These are phyloP conservation scores for Conchocele bisecta DNA, from an alignment of 2,888 invertebrate genomes.

Conservation along the genomic window DNA sequence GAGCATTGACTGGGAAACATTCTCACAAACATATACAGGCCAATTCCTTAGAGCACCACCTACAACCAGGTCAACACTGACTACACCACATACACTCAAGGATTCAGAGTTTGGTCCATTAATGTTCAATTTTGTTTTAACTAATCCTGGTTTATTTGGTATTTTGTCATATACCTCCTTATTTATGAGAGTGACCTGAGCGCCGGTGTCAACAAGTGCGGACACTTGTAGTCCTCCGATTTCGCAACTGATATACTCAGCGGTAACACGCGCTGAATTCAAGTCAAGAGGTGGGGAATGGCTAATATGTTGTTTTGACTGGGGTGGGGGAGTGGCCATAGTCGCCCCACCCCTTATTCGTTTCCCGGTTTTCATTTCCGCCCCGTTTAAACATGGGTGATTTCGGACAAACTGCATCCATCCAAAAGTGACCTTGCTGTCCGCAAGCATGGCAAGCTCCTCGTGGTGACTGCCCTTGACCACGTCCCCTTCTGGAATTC, in stretches of 20 bases:
- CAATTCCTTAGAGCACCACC: too few species aligned
- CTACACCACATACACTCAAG: too few species aligned
- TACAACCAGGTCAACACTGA: too few species aligned
- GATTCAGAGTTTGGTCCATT: too few species aligned
- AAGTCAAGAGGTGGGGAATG: background rate
- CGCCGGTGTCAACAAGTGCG: background rate
- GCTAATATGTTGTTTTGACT: constrained; percentile 3
- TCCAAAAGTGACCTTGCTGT: constrained; percentile 3
- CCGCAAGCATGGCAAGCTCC: background rate
- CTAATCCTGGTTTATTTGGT: too few species aligned
- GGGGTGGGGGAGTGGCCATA: constrained; percentile 4
- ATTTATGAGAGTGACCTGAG: constrained; percentile 5
- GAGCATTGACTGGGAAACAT: constrained; percentile 1
- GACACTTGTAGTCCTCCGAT: background rate
- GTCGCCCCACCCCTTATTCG: background rate
- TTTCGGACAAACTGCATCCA: constrained; percentile 1
- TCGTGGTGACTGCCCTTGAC: background rate
- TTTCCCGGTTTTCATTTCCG: constrained; percentile 9
- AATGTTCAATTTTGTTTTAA: too few species aligned
- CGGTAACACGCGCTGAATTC: too few species aligned
- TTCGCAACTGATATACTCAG: background rate
- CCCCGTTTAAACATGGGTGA: too few species aligned
- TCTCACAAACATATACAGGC: constrained; percentile 9
- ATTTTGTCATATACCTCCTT: too few species aligned
- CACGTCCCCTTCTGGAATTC: background rate